phyloP scores from a whole-genome alignment of 2,797 vertebrate species.

The Rhabdomys pumilio region DNA sequence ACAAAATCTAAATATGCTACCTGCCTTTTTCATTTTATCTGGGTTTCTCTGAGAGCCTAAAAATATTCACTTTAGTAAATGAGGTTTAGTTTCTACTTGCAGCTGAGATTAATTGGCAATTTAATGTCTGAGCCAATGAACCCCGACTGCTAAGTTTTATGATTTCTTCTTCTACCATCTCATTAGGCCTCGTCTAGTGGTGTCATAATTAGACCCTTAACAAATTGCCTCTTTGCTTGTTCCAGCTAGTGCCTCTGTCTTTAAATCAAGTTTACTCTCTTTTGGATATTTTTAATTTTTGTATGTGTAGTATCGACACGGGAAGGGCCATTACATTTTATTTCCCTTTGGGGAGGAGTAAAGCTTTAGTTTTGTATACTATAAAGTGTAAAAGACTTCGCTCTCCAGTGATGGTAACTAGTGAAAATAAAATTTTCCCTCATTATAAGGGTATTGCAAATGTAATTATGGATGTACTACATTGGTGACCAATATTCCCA shows the following conservation, averaged over 20 bases:
- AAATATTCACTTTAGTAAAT: neutral
- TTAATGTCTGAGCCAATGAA: constrained; percentile 25
- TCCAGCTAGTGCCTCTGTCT: constrained; percentile 7
- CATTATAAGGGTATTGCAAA: neutral
- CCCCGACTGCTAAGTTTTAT: constrained; percentile 15
- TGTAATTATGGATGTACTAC: neutral
- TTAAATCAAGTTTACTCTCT: neutral
- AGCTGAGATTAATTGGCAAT: constrained; percentile 39
- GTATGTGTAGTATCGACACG: neutral
- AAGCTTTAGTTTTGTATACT: neutral
- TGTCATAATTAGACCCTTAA: constrained; percentile 11
- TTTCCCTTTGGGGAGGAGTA: neutral
- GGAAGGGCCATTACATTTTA: neutral
- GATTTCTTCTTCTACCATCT: constrained; percentile 4
- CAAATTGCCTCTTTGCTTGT: neutral
- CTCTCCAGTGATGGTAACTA: neutral
- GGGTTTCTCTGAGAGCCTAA: neutral
- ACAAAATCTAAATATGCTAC: neutral
- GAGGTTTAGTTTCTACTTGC: constrained; percentile 2
- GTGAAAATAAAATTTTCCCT: neutral
- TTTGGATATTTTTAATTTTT: neutral
- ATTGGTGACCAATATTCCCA: neutral
- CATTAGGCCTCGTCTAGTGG: neutral
- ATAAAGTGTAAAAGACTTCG: neutral
- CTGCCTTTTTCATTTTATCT: neutral